Conservation (phyloP, 2,888 invertebrate species). For the Dinocampus coccinellae region DNA sequence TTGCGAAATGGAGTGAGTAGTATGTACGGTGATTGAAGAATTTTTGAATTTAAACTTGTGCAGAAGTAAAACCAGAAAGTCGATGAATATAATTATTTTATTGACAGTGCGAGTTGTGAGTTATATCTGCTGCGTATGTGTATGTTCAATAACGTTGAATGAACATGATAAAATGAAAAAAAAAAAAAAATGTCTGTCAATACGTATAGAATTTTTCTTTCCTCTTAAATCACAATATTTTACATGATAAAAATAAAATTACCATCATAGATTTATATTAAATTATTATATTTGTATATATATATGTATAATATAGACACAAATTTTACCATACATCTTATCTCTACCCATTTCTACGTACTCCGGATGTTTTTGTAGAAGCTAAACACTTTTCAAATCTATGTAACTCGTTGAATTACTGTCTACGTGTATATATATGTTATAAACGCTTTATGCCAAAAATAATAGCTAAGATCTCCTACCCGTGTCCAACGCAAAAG, state of each 20-base stretch:
- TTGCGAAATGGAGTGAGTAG: not conserved
- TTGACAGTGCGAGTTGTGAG: too few species aligned
- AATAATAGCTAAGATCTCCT: slow-evolving; percentile 51
- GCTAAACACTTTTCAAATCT: slow-evolving; percentile 24
- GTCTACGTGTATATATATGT: slow-evolving; percentile 1
- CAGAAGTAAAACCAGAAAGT: not conserved
- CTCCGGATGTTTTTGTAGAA: slow-evolving; percentile 56
- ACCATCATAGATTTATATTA: too few species aligned
- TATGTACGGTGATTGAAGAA: not conserved
- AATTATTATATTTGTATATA: too few species aligned
- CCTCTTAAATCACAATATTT: too few species aligned
- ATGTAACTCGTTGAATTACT: not conserved
- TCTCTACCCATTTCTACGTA: slow-evolving; percentile 45
- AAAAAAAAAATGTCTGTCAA: too few species aligned
- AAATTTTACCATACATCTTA: not conserved
- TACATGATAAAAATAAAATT: too few species aligned
- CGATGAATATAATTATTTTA: not conserved
- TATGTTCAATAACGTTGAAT: too few species aligned
- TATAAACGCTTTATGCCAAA: slow-evolving; percentile 43
- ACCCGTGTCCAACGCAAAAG: slow-evolving; percentile 41
- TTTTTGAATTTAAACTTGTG: not conserved
- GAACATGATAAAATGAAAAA: too few species aligned
- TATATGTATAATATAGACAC: too few species aligned
- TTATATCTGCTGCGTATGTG: not conserved
- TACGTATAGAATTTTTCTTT: too few species aligned